Evolutionary conservation across 2,888 invertebrate genomes (phyloP).

Genomic region (Acronicta leporina): DNA sequence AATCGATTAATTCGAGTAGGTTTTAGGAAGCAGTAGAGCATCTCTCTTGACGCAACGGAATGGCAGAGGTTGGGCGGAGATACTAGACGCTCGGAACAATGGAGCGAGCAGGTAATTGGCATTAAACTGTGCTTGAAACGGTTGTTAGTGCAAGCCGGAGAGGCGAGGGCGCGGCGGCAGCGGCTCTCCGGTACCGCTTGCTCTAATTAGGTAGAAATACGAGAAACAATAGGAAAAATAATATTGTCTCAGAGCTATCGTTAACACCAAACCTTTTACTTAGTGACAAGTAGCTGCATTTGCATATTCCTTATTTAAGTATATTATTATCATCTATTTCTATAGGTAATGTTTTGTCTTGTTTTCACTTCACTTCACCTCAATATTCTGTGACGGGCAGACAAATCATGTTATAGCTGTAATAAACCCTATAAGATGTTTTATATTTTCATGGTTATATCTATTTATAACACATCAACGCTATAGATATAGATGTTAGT

Average conservation of each 20-base stretch:
- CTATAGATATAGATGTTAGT: constrained; percentile 1
- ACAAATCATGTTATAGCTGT: too few species aligned
- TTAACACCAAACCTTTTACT: constrained; percentile 30
- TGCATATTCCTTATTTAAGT: too few species aligned
- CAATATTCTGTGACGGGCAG: too few species aligned
- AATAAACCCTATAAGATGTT: too few species aligned
- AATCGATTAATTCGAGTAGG: constrained; percentile 50
- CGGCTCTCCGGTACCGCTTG: constrained; percentile 55
- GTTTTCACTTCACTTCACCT: too few species aligned
- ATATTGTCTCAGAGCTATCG: constrained; percentile 47
- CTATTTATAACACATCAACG: too few species aligned
- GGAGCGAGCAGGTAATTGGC: constrained; percentile 78
- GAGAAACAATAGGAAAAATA: constrained; percentile 65
- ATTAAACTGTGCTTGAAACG: constrained; percentile 76
- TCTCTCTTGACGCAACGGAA: constrained; percentile 58
- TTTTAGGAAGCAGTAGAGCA: constrained; percentile 54
- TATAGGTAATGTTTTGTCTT: too few species aligned
- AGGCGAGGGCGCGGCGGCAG: constrained; percentile 53
- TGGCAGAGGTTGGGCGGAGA: constrained; percentile 55
- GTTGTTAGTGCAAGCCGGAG: constrained; percentile 72
- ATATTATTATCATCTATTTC: too few species aligned
- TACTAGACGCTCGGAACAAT: constrained; percentile 78
- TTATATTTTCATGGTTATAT: too few species aligned
- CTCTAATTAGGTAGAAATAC: constrained; percentile 79
- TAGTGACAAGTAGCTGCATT: constrained; percentile 8